Base-by-base conservation (phyloP, 1,140 invertebrate species). In the Cepaea nemoralis region DNA sequence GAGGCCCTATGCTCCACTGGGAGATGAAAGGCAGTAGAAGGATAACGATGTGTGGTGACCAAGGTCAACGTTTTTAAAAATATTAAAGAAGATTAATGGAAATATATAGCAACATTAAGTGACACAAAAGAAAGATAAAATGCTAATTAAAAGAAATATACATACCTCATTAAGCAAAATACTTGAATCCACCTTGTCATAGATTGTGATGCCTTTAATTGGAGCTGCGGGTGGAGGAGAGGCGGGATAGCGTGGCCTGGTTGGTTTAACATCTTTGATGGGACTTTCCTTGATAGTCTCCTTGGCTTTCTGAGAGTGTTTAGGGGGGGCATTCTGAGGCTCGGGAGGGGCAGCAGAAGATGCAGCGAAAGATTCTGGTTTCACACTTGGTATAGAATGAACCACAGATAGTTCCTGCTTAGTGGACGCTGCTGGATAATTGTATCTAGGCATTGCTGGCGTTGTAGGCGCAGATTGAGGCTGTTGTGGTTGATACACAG, bases 101-200 rank as follows among this genome's bases (percentile, higher is more conserved):
- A n/a, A n/a, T n/a, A n/a, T n/a, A n/a, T n/a, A n/a, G n/a, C n/a
- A n/a, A n/a, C 6, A 45, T 45, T 45, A 16, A 45, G 16, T 45
- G 16, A 45, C 8, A 16, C 42, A 16, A 16, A 45, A 45, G 8
- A 45, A 45, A 16, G 16, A 55, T 19, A 10, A 55, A 5, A 55
- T 14, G 50, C n/a, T 55, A 55, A 55, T 24, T 55, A 22, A 55
- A 55, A 8, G 3, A 2, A 55, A 55, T 19, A 55, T 19, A 55
- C 22, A 73, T 67, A 80, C 78, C 78, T 80, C 78, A 80, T 67
- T 63, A 33, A 71, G 69, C 37, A 80, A 39, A 40, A 80, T 71
- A 31, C 55, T 80, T 22, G 78, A 80, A 45, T 59, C 78, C 31
- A 80, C 35, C 40, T 63, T 80, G 35, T 80, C 78, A 39, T 14